phyloP scores from a whole-genome alignment of 2,888 invertebrate genomes.

The Heliconius ismenius region DNA sequence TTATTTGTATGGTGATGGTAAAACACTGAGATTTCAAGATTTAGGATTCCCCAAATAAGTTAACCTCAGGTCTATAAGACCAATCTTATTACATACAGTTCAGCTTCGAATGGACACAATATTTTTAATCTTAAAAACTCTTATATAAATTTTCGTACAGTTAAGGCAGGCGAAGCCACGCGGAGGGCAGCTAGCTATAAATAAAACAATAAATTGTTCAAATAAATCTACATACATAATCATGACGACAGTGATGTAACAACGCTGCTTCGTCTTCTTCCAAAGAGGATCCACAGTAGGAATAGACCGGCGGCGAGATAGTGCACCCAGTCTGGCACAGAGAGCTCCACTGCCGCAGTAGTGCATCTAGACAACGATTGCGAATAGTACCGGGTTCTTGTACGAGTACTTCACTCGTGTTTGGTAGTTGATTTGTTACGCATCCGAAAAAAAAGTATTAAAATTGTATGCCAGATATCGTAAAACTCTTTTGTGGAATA shows the following conservation, averaged over 20 bases:
- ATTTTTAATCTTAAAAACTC: no score
- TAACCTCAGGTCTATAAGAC: no score
- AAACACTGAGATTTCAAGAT: no score
- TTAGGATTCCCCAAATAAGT: no score
- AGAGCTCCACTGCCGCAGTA: constrained; percentile 74
- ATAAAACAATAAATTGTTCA: neutral
- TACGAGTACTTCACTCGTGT: constrained; percentile 49
- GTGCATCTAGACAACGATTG: constrained; percentile 67
- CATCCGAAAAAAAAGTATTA: neutral
- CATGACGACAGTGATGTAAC: constrained; percentile 54
- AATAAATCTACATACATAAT: constrained; percentile 46
- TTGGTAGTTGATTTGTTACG: constrained; percentile 53
- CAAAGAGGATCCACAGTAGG: constrained; percentile 70
- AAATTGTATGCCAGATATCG: neutral
- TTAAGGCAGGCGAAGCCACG: no score
- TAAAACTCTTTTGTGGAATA: neutral
- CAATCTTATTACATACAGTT: no score
- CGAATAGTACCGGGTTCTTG: constrained; percentile 46
- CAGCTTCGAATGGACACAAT: no score
- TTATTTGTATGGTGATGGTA: no score
- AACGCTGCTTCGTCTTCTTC: constrained; percentile 64
- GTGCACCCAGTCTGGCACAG: constrained; percentile 76
- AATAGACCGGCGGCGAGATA: constrained; percentile 72
- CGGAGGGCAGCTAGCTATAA: no score
- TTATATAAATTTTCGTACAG: no score